Conservation (phyloP, 2,888 invertebrate species). For the Campoplex nolae region DNA sequence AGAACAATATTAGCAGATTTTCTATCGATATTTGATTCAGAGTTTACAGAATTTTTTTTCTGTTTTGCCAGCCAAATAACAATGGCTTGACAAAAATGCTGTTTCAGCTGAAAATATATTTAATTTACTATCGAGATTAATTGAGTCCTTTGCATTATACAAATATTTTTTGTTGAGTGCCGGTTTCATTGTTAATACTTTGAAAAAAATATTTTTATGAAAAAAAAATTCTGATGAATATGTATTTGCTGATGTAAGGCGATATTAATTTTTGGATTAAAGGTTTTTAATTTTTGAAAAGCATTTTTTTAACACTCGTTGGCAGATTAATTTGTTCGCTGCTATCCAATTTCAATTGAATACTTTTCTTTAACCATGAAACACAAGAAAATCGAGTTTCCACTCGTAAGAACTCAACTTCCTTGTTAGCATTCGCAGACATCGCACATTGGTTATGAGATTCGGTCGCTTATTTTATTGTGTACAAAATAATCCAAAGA, state of each 20-base stretch:
- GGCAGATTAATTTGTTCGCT: too few species aligned
- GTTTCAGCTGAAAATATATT: neutral
- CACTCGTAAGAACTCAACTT: too few species aligned
- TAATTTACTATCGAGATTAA: neutral
- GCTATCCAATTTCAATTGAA: too few species aligned
- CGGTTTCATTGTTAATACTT: neutral
- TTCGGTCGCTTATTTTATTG: too few species aligned
- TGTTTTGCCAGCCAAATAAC: neutral
- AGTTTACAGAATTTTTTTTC: neutral
- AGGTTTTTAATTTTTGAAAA: too few species aligned
- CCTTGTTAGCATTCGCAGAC: too few species aligned
- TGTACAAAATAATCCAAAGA: too few species aligned
- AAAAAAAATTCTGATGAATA: neutral
- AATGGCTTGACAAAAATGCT: neutral
- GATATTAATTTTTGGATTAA: too few species aligned
- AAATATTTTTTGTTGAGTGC: neutral
- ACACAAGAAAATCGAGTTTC: too few species aligned
- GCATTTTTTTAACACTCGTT: too few species aligned
- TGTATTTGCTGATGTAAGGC: neutral
- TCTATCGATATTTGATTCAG: neutral
- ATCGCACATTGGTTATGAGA: too few species aligned
- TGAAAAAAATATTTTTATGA: neutral
- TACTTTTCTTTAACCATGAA: too few species aligned
- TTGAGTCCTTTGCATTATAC: neutral
- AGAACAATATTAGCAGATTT: neutral